phyloP scores from a whole-genome alignment of 2,113 vertebrate species.

The Cacatua alba region DNA sequence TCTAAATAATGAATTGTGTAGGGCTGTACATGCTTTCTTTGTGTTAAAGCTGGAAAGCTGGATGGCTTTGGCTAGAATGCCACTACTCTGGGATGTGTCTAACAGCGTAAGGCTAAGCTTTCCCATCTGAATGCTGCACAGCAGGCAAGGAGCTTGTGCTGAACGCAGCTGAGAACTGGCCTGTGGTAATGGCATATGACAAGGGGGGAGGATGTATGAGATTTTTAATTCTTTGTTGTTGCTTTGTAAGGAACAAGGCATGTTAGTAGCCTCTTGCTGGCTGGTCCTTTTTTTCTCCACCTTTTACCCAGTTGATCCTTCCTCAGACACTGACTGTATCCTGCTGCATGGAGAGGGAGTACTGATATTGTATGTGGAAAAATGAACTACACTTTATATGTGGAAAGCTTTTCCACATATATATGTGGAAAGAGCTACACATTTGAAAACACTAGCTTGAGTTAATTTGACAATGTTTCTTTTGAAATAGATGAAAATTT shows the following conservation, averaged over 20 bases:
- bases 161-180: neutral
- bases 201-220: neutral
- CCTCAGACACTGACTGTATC: neutral
- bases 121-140: neutral
- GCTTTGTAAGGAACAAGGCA: neutral
- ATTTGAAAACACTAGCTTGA: neutral
- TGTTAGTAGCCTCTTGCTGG: neutral
- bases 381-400: neutral
- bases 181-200: neutral
- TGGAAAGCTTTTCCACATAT: neutral
- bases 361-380: neutral
- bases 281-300: neutral
- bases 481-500: neutral
- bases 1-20: neutral
- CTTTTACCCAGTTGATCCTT: neutral
- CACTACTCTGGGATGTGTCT: neutral
- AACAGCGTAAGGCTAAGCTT: neutral
- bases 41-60: neutral
- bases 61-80: neutral
- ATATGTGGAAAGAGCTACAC: neutral
- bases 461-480: neutral
- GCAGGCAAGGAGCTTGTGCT: neutral
- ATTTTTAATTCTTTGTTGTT: neutral
- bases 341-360: neutral
- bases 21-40: neutral